phyloP scores from a whole-genome alignment of 2,797 vertebrate genomes.

The Acomys russatus region DNA sequence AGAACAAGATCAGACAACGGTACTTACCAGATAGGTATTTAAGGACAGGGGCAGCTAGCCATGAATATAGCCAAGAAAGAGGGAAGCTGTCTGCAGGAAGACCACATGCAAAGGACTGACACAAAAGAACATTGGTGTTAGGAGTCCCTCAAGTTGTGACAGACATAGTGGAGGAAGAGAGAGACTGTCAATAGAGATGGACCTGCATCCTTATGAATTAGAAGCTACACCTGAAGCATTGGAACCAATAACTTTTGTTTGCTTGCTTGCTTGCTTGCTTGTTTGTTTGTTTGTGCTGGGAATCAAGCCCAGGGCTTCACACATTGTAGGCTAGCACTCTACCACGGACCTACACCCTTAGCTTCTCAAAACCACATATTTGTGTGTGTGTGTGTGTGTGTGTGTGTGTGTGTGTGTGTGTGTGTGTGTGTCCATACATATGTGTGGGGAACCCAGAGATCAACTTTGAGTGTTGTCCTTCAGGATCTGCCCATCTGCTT shows the following conservation, averaged over 20 bases:
- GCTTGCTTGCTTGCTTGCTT: neutral
- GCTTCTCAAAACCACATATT: neutral
- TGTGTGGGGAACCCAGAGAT: neutral
- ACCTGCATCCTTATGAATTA: neutral
- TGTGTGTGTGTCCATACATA: neutral
- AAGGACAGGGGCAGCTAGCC: fast-evolving
- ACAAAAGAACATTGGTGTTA: neutral
- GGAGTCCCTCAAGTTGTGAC: neutral
- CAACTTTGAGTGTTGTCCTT: neutral
- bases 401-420: neutral
- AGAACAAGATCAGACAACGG: neutral
- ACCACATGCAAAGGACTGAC: neutral
- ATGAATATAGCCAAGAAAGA: too few relatives aligned
- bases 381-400: neutral
- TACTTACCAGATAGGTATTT: neutral
- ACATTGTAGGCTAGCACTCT: neutral
- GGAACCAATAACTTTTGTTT: neutral
- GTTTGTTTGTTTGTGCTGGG: neutral
- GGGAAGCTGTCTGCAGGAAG: too few relatives aligned
- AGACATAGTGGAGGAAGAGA: neutral
- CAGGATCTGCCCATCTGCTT: neutral
- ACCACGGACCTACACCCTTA: neutral
- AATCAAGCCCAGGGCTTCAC: neutral
- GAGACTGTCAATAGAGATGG: neutral
- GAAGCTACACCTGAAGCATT: neutral